A percentile compares a stretch with the other conserved stretches of the same genome.
Conservation (phyloP, 2,113 vertebrate species). For the Gallinago media region DNA sequence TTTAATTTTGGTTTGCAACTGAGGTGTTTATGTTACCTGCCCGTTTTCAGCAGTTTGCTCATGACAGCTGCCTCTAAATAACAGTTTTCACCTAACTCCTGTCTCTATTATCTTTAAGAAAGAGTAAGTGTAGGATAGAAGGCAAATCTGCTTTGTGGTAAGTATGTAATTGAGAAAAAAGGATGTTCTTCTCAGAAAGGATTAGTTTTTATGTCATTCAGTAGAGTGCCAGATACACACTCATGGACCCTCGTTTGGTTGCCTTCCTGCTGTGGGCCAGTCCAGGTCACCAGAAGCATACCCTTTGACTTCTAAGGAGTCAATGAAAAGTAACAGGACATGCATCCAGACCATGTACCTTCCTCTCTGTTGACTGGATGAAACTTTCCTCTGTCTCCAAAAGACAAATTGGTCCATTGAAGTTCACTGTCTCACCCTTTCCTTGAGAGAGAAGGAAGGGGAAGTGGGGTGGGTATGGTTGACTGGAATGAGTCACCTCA, state of each 20-base stretch:
- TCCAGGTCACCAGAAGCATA: not conserved
- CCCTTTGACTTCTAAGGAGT: not conserved
- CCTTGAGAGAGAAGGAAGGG: not conserved
- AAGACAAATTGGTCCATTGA: not conserved
- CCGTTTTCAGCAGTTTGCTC: not conserved
- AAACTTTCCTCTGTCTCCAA: not conserved
- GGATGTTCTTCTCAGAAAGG: not conserved
- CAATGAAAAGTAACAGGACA: not conserved
- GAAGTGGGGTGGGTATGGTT: accelerated
- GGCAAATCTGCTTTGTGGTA: not conserved
- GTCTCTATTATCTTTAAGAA: not conserved
- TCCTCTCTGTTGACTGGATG: not conserved
- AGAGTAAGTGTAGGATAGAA: not conserved
- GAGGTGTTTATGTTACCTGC: not conserved
- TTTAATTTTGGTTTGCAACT: not conserved
- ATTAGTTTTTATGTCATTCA: accelerated
- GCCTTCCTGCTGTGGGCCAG: not conserved
- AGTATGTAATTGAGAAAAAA: not conserved
- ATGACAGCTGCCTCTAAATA: not conserved
- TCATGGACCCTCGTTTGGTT: not conserved
- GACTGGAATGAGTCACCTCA: not conserved
- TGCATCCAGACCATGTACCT: accelerated
- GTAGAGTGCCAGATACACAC: not conserved
- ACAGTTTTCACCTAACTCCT: not conserved
- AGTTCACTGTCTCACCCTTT: not conserved